A percentile compares a stretch with the other conserved stretches of the same genome.
Evolutionary conservation across 2,113 vertebrate species (phyloP).

Genomic region (Erythrolamprus reginae): DNA sequence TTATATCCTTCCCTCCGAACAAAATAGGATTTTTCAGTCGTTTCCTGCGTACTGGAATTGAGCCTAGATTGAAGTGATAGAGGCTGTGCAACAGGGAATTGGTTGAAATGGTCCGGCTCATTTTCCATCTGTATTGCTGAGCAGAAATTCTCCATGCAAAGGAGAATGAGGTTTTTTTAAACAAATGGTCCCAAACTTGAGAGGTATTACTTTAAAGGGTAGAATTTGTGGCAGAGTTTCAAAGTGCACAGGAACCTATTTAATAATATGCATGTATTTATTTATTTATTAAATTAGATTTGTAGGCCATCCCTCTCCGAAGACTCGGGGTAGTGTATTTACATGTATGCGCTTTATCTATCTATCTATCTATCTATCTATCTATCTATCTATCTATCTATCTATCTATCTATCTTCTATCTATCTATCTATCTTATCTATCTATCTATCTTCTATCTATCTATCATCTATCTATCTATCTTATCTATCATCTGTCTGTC

Average conservation of each 20-base stretch:
- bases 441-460: too few species aligned
- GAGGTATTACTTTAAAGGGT: neutral
- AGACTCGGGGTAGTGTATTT: too few species aligned
- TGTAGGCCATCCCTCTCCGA: too few species aligned
- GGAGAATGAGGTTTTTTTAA: neutral
- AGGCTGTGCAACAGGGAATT: conserved; percentile 21
- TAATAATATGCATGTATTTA: neutral
- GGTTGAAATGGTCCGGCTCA: conserved; percentile 23
- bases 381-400: too few species aligned
- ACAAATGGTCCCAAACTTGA: neutral
- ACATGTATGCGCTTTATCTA: too few species aligned
- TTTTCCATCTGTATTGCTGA: conserved; percentile 23
- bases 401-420: too few species aligned
- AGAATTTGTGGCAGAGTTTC: conserved; percentile 9
- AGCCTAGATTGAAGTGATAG: conserved; percentile 31
- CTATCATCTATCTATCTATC: too few species aligned
- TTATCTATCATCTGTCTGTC: too few species aligned
- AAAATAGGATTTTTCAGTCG: conserved; percentile 28
- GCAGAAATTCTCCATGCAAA: neutral
- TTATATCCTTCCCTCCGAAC: conserved; percentile 1
- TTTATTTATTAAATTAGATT: too few species aligned
- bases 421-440: too few species aligned
- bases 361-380: too few species aligned
- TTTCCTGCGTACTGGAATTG: conserved; percentile 41
- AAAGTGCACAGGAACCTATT: neutral